Evolutionary conservation across 2,888 invertebrate genomes (phyloP).

Genomic region (Ephialtes manifestator): DNA sequence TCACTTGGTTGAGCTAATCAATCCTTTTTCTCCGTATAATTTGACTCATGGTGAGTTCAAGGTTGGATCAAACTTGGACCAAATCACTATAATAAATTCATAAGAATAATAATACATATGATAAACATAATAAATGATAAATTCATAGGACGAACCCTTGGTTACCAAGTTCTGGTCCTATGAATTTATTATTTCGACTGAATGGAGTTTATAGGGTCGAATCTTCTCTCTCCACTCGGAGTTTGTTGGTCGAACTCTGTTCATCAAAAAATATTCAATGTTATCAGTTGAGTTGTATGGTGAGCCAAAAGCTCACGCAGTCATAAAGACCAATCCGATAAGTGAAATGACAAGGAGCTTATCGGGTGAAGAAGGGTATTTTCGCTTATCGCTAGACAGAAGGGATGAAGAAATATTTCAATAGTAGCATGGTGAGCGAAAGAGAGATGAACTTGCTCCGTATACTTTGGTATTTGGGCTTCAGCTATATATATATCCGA

Average conservation of each 20-base stretch:
- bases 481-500: neutral
- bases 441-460: neutral
- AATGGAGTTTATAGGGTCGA: neutral
- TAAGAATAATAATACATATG: too few species aligned
- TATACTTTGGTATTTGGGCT: slow-evolving; percentile 3
- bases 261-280: neutral
- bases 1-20: too few species aligned
- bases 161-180: too few species aligned
- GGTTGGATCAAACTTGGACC: too few species aligned
- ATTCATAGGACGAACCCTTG: too few species aligned
- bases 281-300: neutral
- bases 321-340: slow-evolving; percentile 26
- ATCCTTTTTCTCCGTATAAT: too few species aligned
- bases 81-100: too few species aligned
- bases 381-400: slow-evolving; percentile 44
- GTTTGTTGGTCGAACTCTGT: too few species aligned
- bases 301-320: neutral
- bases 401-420: slow-evolving; percentile 4
- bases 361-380: slow-evolving; percentile 33
- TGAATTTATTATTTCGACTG: too few species aligned
- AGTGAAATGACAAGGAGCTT: slow-evolving; percentile 49
- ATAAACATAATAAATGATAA: too few species aligned
- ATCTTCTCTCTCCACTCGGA: too few species aligned
- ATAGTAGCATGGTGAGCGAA: neutral
- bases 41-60: too few species aligned